Conservation (phyloP, 2,113 vertebrate genomes). For the Saguinus imperator region DNA sequence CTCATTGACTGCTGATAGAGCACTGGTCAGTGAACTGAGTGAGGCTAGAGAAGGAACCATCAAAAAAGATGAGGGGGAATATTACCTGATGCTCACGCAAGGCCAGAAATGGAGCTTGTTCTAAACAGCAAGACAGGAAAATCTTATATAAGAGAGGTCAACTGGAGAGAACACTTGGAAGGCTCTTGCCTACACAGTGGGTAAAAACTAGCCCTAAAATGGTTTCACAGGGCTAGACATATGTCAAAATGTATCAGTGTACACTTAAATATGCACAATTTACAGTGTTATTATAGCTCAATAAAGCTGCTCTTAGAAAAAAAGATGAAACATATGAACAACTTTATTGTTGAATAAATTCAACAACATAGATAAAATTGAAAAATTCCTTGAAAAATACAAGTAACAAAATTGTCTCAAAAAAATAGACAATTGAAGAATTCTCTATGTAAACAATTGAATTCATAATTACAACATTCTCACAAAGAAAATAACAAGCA, state of each 20-base stretch:
- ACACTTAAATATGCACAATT: background rate
- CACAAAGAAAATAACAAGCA: background rate
- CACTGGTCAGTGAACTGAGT: fast-evolving
- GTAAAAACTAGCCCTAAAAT: background rate
- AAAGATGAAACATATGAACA: background rate
- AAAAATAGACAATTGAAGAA: background rate
- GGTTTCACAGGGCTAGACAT: background rate
- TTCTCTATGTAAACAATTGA: background rate
- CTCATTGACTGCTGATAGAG: background rate
- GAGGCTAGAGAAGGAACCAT: background rate
- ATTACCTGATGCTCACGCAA: background rate
- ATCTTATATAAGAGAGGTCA: background rate
- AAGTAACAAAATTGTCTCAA: slow-evolving; percentile 1
- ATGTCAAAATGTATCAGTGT: background rate
- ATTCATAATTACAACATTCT: background rate
- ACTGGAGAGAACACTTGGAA: background rate
- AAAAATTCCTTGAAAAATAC: background rate
- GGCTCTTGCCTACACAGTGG: background rate
- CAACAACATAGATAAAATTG: background rate
- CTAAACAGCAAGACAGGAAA: background rate
- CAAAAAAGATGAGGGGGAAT: background rate
- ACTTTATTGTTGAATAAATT: background rate
- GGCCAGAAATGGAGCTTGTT: too few relatives aligned
- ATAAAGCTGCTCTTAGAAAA: background rate
- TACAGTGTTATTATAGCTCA: background rate